Evolutionary conservation across 2,888 invertebrate genomes (phyloP).

Genomic region (Xestobium rufovillosum): DNA sequence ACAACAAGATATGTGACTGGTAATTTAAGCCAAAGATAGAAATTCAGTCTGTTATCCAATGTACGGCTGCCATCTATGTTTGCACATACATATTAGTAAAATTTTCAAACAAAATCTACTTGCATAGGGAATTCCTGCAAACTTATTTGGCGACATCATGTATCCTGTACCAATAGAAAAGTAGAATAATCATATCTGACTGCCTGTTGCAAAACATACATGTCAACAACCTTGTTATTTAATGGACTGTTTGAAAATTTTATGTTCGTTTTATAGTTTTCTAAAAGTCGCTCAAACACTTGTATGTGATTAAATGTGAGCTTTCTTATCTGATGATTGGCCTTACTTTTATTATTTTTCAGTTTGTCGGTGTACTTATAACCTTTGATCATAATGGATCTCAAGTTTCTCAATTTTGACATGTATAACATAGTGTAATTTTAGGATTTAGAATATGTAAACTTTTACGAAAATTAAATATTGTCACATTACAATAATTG

Average conservation of each 20-base stretch:
- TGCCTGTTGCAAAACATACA: constrained; percentile 28
- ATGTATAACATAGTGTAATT: constrained; percentile 29
- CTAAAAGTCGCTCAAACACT: not conserved
- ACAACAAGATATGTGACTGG: too few relatives aligned
- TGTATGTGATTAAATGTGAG: not conserved
- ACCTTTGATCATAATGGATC: constrained; percentile 27
- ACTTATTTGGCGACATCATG: too few relatives aligned
- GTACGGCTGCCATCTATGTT: too few relatives aligned
- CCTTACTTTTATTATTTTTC: constrained; percentile 1
- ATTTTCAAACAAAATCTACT: too few relatives aligned
- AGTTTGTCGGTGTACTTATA: not conserved
- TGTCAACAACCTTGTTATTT: constrained; percentile 22
- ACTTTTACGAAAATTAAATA: not conserved
- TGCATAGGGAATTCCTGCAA: too few relatives aligned
- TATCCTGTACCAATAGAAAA: too few relatives aligned
- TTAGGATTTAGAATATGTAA: constrained; percentile 1
- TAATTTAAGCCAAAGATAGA: too few relatives aligned
- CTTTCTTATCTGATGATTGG: not conserved
- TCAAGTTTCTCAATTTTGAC: constrained; percentile 34
- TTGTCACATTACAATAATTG: not conserved
- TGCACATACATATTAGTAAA: too few relatives aligned
- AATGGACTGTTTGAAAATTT: too few relatives aligned
- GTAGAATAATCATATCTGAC: constrained; percentile 34
- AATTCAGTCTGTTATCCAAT: too few relatives aligned
- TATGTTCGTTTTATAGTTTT: too few relatives aligned